Conservation (phyloP, 2,797 vertebrate species). For the Synaphobranchus kaupii region DNA sequence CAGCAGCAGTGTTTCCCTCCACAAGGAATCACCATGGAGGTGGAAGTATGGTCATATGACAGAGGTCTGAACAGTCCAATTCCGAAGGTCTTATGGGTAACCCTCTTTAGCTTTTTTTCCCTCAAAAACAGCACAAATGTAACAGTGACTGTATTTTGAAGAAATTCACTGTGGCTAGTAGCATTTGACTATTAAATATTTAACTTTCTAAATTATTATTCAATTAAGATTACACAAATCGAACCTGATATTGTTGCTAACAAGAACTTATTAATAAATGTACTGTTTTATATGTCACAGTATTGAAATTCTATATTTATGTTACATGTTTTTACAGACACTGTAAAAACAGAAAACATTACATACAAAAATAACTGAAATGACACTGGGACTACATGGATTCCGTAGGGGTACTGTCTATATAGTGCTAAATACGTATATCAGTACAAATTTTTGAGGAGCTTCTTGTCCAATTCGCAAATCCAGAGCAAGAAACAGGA, state of each 20-base stretch:
- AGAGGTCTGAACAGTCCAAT: neutral
- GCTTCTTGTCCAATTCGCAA: neutral
- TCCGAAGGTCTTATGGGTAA: neutral
- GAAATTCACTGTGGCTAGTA: neutral
- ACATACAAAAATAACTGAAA: neutral
- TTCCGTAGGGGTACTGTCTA: neutral
- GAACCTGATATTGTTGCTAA: neutral
- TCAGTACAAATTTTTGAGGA: neutral
- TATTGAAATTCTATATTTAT: neutral
- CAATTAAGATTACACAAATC: neutral
- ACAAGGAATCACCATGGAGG: neutral
- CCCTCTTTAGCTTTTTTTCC: neutral
- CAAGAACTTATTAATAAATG: neutral
- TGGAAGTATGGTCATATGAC: slow-evolving; percentile 5
- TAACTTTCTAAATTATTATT: neutral
- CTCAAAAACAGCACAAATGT: neutral
- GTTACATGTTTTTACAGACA: neutral
- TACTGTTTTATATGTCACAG: neutral
- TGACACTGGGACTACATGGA: neutral
- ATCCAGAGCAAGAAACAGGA: neutral
- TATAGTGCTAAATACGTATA: neutral
- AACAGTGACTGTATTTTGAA: neutral
- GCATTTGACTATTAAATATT: neutral
- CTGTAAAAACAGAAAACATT: too few relatives aligned
- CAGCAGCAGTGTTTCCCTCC: neutral